A percentile compares a stretch with the other conserved stretches of the same genome.
Evolutionary conservation across 2,113 vertebrate genomes (phyloP).

Genomic region (Eleginops maclovinus): DNA sequence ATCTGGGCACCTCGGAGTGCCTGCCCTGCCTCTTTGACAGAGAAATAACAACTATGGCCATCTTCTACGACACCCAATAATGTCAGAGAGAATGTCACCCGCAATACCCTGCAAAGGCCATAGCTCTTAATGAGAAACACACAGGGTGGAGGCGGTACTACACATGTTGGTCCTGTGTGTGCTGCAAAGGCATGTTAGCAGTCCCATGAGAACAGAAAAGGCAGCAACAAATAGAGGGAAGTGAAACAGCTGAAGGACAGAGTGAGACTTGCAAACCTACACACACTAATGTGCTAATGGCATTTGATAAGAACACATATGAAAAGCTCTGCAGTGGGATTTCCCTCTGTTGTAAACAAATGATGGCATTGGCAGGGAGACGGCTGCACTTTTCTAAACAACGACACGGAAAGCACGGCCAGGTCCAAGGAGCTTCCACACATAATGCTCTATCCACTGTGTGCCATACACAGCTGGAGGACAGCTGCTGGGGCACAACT

Average conservation of each 20-base stretch:
- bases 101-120: conserved; percentile 43
- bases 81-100: conserved; percentile 64
- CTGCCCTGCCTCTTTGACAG: conserved; percentile 38
- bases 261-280: neutral
- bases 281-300: neutral
- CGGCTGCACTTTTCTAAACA: conserved; percentile 78
- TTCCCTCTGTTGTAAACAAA: conserved; percentile 79
- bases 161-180: neutral
- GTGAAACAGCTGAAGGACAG: conserved; percentile 18
- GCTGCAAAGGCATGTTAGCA: conserved; percentile 11
- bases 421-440: conserved; percentile 57
- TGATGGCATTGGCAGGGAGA: conserved; percentile 67
- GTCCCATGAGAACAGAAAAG: neutral
- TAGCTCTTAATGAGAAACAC: conserved; percentile 32
- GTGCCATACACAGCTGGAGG: conserved; percentile 52
- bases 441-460: conserved; percentile 42
- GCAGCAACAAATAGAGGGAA: conserved; percentile 30
- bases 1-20: conserved; percentile 48
- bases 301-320: conserved; percentile 31
- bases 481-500: conserved; percentile 53
- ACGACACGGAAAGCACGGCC: conserved; percentile 51
- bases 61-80: conserved; percentile 33
- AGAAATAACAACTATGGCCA: conserved; percentile 64
- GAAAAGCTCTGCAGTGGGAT: conserved; percentile 58
- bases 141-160: neutral